phyloP scores from a whole-genome alignment of 2,888 invertebrate genomes.

The Drosophila lacicola region DNA sequence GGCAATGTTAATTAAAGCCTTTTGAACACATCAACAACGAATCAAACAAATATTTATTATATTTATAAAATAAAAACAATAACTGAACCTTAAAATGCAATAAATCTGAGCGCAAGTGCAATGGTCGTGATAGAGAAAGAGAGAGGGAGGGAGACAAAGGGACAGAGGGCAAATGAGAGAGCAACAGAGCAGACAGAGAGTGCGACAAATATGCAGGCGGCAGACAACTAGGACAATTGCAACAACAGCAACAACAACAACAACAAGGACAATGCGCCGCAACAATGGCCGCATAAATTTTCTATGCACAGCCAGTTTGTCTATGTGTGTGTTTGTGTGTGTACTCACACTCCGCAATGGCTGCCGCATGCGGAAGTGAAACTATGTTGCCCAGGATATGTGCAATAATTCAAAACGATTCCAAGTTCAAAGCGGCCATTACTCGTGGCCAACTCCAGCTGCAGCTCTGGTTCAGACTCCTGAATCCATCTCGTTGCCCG shows the following conservation, averaged over 20 bases:
- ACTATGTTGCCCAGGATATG: constrained; percentile 80
- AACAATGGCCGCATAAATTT: constrained; percentile 79
- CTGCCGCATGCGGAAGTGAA: constrained; percentile 76
- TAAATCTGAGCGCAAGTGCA: constrained; percentile 58
- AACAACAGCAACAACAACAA: constrained; percentile 47
- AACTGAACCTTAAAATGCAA: constrained; percentile 46
- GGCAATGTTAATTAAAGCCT: constrained; percentile 62
- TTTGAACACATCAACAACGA: constrained; percentile 55
- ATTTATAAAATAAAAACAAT: constrained; percentile 26
- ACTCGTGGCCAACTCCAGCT: constrained; percentile 64
- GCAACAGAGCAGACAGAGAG: constrained; percentile 62
- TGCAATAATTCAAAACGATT: constrained; percentile 83
- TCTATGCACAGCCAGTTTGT: constrained; percentile 58
- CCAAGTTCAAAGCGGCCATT: constrained; percentile 84
- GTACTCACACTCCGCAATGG: constrained; percentile 58
- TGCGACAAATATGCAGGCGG: constrained; percentile 77
- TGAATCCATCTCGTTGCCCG: constrained; percentile 8
- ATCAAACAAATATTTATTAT: constrained; percentile 52
- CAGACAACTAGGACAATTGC: constrained; percentile 74
- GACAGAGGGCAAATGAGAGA: constrained; percentile 22
- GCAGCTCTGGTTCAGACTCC: constrained; percentile 14
- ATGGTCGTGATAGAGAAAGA: constrained; percentile 20
- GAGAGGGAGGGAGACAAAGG: constrained; percentile 10
- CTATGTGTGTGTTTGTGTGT: constrained; percentile 33
- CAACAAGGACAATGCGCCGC: constrained; percentile 64